Evolutionary conservation across 1,140 invertebrate genomes (phyloP), one percentile per base, ranked within the genome.

Genomic region (Aphidius ervi): DNA sequence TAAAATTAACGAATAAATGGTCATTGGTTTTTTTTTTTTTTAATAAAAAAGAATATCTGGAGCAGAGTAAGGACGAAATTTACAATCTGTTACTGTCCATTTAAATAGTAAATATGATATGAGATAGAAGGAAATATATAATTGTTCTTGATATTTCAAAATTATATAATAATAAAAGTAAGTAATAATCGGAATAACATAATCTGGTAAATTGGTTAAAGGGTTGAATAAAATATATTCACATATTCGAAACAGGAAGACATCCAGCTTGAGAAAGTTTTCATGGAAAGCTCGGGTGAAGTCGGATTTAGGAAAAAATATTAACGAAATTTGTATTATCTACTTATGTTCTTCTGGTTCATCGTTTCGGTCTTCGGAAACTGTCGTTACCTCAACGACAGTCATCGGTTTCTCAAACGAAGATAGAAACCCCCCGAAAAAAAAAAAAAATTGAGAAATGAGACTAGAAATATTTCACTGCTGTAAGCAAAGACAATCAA

Each of bases 201-300:
- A 58, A 58, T 58, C 48, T 47, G 40, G 23, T 39, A 39, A 8
- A 31, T 41, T 50, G 41, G 71, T 71, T 72, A 75, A 79, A 80
- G 76, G 77, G 76, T 80, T 80, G 78, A 80, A 80, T 80, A 80
- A 80, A 80, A 80, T 80, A 80, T 80, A 80, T 80, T 80, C 77
- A 80, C 77, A 80, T 80, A 79, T 78, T 80, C 75, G 73, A 73
- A 77, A 63, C 72, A 79, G 77, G 77, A 66, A 58, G 67, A 45
- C 66, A 80, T 75, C 69, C 53, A 23, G 10, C 6, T 20, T 37
- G 65, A 77, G 75, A 59, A 74, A 69, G 74, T 76, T 46, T 50
- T 50, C 41, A 46, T 16, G 31, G 8, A 8, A 47, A 47, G 62
- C 45, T 40, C 47, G 31, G 57, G 39, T 40, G 45, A 50, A 37